A percentile compares a stretch with the other conserved stretches of the same genome.
These are phyloP conservation scores for Drosophila ogumai DNA, from an alignment of 1,140 invertebrate species.

Conservation along the genomic window DNA sequence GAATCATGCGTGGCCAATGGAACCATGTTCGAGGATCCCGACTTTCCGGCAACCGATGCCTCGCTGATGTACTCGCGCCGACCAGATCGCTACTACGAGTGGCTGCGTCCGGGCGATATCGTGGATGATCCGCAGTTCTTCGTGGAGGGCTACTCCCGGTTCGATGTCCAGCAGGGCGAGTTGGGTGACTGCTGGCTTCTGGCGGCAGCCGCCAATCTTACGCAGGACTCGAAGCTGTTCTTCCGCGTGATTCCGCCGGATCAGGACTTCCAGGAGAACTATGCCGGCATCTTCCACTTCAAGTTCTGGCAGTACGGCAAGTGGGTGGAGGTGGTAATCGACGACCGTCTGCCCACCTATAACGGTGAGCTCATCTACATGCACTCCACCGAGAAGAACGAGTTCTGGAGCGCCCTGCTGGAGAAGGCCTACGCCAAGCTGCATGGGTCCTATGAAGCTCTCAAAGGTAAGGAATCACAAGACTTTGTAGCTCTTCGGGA, in stretches of 20 bases:
- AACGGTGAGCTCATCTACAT: slow-evolving; percentile 96
- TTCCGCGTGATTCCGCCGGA: slow-evolving; percentile 97
- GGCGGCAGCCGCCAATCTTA: slow-evolving; percentile 97
- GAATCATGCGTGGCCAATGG: slow-evolving; percentile 90
- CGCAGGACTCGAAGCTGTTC: slow-evolving; percentile 94
- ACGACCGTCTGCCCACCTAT: slow-evolving; percentile 97
- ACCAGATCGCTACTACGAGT: slow-evolving; percentile 91
- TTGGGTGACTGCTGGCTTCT: slow-evolving; percentile 99
- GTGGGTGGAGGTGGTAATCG: slow-evolving; percentile 96
- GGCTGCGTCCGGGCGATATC: slow-evolving; percentile 95
- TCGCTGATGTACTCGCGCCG: slow-evolving; percentile 92
- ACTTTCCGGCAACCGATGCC: slow-evolving; percentile 92
- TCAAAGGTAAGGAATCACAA: slow-evolving; percentile 88
- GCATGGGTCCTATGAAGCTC: slow-evolving; percentile 98
- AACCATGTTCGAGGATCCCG: slow-evolving; percentile 93
- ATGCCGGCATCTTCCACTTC: slow-evolving; percentile 97
- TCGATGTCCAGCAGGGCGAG: slow-evolving; percentile 99
- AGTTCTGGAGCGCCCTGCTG: slow-evolving; percentile 98
- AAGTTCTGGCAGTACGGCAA: slow-evolving; percentile 98
- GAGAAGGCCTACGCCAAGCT: slow-evolving; percentile 99
- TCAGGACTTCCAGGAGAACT: slow-evolving; percentile 96
- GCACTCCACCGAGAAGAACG: slow-evolving; percentile 95
- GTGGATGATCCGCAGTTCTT: slow-evolving; percentile 94
- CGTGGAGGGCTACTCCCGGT: slow-evolving; percentile 96
- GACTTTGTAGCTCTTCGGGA: too few species aligned